These are phyloP conservation scores for Arctia plantaginis DNA, from an alignment of 2,888 invertebrate genomes.

Conservation along the genomic window DNA sequence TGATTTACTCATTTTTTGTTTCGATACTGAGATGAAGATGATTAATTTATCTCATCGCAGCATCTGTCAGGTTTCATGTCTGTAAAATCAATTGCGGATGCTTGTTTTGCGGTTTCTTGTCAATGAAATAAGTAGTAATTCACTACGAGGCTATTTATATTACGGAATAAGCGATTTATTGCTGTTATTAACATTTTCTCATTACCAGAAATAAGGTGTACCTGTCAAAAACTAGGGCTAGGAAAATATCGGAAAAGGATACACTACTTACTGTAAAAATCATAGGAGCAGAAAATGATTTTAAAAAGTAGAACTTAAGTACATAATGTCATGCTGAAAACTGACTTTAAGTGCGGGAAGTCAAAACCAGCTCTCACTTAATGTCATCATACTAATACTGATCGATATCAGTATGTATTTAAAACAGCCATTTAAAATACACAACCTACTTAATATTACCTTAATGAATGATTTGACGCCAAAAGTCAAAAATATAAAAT, in stretches of 20 bases:
- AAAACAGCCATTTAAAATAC: too few species aligned
- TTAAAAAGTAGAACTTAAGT: too few species aligned
- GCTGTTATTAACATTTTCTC: background rate
- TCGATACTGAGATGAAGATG: conserved; percentile 34
- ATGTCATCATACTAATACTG: too few species aligned
- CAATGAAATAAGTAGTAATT: conserved; percentile 12
- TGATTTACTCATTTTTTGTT: conserved; percentile 31
- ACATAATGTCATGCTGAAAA: background rate
- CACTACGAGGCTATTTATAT: background rate
- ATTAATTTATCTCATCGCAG: conserved; percentile 40
- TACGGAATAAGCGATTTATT: conserved; percentile 1
- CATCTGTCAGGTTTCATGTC: conserved; percentile 31
- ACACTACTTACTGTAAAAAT: background rate
- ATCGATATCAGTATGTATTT: background rate
- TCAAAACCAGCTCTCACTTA: too few species aligned
- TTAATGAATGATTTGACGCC: too few species aligned
- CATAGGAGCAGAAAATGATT: too few species aligned
- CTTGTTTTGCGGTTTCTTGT: conserved; percentile 21
- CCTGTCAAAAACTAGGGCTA: background rate
- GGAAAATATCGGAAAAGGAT: background rate
- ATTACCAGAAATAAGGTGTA: background rate
- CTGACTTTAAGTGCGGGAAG: background rate
- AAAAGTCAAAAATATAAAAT: too few species aligned
- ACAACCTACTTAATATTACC: too few species aligned
- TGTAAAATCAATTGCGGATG: conserved; percentile 36